phyloP scores from a whole-genome alignment of 2,888 invertebrate genomes.

The Uropetala carovei region DNA sequence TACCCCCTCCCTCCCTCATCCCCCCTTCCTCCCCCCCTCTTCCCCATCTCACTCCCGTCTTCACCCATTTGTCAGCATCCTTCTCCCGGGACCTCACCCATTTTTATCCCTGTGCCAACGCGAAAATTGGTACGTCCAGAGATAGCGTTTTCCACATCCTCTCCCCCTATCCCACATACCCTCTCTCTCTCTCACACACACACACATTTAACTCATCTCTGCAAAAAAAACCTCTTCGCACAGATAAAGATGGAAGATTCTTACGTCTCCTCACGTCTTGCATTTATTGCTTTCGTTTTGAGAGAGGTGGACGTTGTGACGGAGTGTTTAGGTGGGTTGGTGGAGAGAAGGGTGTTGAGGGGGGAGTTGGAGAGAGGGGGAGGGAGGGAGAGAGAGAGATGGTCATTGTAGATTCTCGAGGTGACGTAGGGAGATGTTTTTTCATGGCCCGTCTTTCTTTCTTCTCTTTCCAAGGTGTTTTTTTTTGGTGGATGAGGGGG shows the following conservation, averaged over 20 bases:
- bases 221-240: neutral
- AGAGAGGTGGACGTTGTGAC: neutral
- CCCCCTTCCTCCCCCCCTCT: neutral
- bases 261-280: neutral
- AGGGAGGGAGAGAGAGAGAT: neutral
- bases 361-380: no score
- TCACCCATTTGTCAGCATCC: neutral
- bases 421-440: neutral
- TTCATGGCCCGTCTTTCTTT: neutral
- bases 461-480: neutral
- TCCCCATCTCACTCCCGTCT: neutral
- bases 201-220: no score
- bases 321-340: no score
- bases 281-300: conserved; percentile 18
- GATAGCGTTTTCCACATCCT: neutral
- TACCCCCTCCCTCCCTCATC: neutral
- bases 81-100: neutral
- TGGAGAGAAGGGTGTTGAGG: no score
- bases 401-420: conserved; percentile 11
- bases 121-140: neutral
- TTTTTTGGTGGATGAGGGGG: neutral
- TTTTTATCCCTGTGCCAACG: neutral
- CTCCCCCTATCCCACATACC: no score
- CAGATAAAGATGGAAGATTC: conserved; percentile 28
- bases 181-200: no score